Conservation (phyloP, 2,113 vertebrate species). For the Stigmatopora nigra region DNA sequence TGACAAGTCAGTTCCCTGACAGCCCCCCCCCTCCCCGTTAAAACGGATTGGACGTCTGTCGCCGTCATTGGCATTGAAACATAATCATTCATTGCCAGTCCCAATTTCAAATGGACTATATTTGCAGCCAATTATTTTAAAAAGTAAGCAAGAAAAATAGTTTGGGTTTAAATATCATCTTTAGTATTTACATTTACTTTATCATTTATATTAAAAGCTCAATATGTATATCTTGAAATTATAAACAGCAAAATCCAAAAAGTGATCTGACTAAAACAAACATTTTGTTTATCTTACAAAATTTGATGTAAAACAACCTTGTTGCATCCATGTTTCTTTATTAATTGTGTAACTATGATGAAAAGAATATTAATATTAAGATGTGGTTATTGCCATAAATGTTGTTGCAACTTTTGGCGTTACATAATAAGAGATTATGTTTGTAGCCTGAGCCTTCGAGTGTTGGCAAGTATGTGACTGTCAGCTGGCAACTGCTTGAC, state of each 20-base stretch:
- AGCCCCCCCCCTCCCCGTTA: too few species aligned
- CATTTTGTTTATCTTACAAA: not conserved
- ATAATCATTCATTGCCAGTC: too few species aligned
- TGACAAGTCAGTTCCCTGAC: too few species aligned
- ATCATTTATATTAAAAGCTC: too few species aligned
- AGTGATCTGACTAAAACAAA: not conserved
- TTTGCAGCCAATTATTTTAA: too few species aligned
- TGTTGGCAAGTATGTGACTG: slow-evolving; percentile 8
- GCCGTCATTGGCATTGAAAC: too few species aligned
- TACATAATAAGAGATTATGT: slow-evolving; percentile 5
- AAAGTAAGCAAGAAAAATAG: not conserved
- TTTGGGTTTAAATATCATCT: too few species aligned
- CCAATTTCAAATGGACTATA: too few species aligned
- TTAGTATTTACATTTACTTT: too few species aligned
- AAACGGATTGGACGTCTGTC: too few species aligned
- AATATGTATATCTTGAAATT: too few species aligned
- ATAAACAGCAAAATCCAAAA: not conserved
- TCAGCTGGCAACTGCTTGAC: not conserved
- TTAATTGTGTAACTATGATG: not conserved
- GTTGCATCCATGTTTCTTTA: not conserved
- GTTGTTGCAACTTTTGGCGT: not conserved
- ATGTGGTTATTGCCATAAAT: not conserved
- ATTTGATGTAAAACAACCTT: not conserved
- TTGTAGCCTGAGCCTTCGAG: not conserved
- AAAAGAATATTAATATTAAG: not conserved